phyloP scores from a whole-genome alignment of 2,888 invertebrate genomes.

The Hesperia comma region DNA sequence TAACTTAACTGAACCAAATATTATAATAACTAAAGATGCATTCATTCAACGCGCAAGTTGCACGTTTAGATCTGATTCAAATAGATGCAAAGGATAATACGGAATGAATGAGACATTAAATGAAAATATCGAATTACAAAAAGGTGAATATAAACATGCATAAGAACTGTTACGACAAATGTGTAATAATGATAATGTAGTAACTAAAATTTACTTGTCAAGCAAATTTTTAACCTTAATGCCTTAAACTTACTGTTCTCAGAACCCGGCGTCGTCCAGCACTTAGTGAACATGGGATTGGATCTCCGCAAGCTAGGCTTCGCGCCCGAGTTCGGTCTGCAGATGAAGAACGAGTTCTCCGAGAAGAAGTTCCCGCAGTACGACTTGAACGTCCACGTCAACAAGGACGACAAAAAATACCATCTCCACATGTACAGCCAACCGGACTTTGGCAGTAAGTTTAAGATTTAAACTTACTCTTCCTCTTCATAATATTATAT shows the following conservation, averaged over 20 bases:
- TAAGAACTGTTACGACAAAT: too few species aligned
- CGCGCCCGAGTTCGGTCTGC: slow-evolving; percentile 89
- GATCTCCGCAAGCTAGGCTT: slow-evolving; percentile 90
- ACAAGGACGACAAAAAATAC: slow-evolving; percentile 88
- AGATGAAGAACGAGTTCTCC: slow-evolving; percentile 85
- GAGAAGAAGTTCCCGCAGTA: slow-evolving; percentile 85
- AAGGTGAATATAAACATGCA: too few species aligned
- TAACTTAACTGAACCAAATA: too few species aligned
- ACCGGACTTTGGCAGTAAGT: slow-evolving; percentile 84
- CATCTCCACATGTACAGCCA: slow-evolving; percentile 87
- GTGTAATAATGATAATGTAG: too few species aligned
- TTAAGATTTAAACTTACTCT: neutral
- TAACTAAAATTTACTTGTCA: too few species aligned
- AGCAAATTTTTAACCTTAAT: neutral
- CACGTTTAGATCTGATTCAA: too few species aligned
- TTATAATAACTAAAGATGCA: too few species aligned
- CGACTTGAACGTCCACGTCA: slow-evolving; percentile 88
- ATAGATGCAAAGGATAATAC: too few species aligned
- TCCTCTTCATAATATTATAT: neutral
- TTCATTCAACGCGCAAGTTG: too few species aligned
- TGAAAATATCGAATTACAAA: too few species aligned
- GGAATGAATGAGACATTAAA: too few species aligned
- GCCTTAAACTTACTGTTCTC: slow-evolving; percentile 29
- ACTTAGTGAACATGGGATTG: slow-evolving; percentile 86
- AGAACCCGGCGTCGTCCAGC: slow-evolving; percentile 83